Evolutionary conservation across 1,140 invertebrate species (phyloP), one percentile per base, ranked within the genome.

Genomic region (Patella vulgata): DNA sequence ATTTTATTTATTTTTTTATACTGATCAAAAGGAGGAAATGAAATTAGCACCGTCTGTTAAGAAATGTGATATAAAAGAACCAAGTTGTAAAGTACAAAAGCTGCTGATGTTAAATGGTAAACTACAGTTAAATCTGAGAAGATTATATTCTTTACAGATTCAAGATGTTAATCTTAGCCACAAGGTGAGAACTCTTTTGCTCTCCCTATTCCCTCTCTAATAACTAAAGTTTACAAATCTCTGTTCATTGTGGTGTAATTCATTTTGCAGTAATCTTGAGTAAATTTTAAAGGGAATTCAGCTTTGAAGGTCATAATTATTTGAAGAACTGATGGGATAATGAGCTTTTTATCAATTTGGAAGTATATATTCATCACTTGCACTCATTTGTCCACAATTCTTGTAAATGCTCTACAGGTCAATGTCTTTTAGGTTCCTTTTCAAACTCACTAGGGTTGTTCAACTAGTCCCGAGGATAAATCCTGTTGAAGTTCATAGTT

Each of bases 41-140:
- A n/a, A n/a, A n/a, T n/a, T n/a, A n/a, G n/a, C n/a, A n/a, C n/a
- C n/a, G n/a, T n/a, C n/a, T n/a, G n/a, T n/a, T n/a, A n/a, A n/a
- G n/a, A n/a, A n/a, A n/a, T n/a, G n/a, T n/a, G n/a, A 36, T 36
- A 36, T 8, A 36, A 36, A 8, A 8, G 33, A 36, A n/a, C 39
- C 55, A 14, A 31, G 25, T 3, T 27, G 30, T 17, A 62, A 62
- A 19, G 50, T 74, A 8, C 53, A 68, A 27, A 55, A 72, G n/a
- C 47, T 74, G 25, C 47, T 74, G 4, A 56, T 66, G 63, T 51
- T 74, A 12, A 74, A 74, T 60, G 59, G 56, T 36, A 71, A 72
- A 63, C 58, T 74, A 28, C 53, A 53, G 48, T 39, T 72, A 40
- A 74, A 56, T 28, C 55, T 74, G 39, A 21, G 63, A 6, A 64